Conservation (phyloP, 2,888 invertebrate genomes). For the Epiblema foenella region DNA sequence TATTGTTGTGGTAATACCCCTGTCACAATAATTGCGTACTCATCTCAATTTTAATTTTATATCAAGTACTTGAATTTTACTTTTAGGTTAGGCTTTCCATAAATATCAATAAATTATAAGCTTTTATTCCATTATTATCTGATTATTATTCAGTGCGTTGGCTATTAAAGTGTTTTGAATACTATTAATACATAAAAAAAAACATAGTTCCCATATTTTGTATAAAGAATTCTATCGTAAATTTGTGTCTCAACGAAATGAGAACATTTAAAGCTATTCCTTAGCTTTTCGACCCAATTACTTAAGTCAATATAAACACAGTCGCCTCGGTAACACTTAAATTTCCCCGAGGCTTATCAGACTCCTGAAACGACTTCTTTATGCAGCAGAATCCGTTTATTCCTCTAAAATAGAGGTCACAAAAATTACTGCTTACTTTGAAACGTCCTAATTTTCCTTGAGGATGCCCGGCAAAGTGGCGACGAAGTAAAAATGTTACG, state of each 20-base stretch:
- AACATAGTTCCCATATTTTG: background rate
- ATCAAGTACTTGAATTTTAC: background rate
- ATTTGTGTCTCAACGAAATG: background rate
- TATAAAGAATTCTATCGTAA: background rate
- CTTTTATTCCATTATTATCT: background rate
- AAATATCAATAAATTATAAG: background rate
- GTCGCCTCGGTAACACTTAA: background rate
- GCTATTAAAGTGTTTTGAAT: too few species aligned
- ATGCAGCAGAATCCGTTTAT: slow-evolving; percentile 13
- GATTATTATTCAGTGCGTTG: background rate
- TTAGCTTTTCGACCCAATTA: slow-evolving; percentile 6
- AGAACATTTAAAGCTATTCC: background rate
- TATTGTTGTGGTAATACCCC: background rate
- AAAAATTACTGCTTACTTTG: slow-evolving; percentile 64
- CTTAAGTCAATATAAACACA: slow-evolving; percentile 28
- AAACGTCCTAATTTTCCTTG: slow-evolving; percentile 65
- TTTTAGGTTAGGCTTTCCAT: too few species aligned
- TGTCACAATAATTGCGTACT: background rate
- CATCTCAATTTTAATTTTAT: background rate
- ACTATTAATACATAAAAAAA: too few species aligned
- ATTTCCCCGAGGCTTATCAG: slow-evolving; percentile 17
- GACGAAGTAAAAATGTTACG: slow-evolving; percentile 62
- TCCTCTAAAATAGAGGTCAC: slow-evolving; percentile 26
- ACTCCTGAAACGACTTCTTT: slow-evolving; percentile 5
- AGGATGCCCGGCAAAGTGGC: slow-evolving; percentile 66